A percentile compares a stretch with the other conserved stretches of the same genome.
phyloP scores from a whole-genome alignment of 2,113 vertebrate species.

The Protobothrops flavoviridis region DNA sequence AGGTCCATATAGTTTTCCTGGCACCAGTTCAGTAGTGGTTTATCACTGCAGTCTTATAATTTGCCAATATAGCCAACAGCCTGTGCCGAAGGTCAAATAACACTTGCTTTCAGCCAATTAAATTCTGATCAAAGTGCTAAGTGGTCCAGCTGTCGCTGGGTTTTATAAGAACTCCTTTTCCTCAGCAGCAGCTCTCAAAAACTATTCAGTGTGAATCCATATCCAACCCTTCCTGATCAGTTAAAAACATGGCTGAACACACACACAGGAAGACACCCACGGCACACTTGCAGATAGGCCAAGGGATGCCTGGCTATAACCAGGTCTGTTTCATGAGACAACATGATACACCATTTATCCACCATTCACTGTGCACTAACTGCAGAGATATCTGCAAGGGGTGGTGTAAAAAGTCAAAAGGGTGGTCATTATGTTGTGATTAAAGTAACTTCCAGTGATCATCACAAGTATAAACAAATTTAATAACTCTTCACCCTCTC shows the following conservation, averaged over 20 bases:
- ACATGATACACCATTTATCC: neutral
- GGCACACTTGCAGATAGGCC: neutral
- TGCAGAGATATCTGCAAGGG: neutral
- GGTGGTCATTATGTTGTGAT: neutral
- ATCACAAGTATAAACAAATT: neutral
- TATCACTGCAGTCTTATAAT: neutral
- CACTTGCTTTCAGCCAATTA: conserved; percentile 32
- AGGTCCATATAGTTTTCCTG: neutral
- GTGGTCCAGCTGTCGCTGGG: conserved; percentile 1
- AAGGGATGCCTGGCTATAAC: neutral
- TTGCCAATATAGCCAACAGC: neutral
- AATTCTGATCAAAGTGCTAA: conserved; percentile 20
- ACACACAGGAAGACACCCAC: neutral
- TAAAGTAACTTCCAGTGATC: neutral
- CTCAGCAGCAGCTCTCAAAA: neutral
- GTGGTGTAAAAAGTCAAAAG: neutral
- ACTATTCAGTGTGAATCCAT: neutral
- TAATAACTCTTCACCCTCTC: neutral
- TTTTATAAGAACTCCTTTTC: neutral
- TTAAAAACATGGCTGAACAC: neutral
- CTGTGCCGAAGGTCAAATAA: conserved; percentile 21
- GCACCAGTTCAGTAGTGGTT: neutral
- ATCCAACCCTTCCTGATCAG: neutral
- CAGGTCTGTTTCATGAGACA: neutral
- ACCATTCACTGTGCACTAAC: neutral